Conservation (phyloP, 2,797 vertebrate genomes). For the Cyclura pinguis region DNA sequence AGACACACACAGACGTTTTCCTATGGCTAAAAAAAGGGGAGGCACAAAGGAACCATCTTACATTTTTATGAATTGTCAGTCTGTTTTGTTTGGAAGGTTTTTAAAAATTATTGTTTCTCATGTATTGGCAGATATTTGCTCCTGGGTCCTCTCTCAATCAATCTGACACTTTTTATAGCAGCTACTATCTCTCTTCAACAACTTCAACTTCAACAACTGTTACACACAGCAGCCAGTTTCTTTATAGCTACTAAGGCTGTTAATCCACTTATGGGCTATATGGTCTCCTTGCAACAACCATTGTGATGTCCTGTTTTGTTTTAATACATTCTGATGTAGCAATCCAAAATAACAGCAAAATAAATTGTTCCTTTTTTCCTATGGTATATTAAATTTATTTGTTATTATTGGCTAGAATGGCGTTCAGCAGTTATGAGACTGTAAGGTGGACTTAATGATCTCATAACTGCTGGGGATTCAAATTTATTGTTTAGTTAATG, state of each 20-base stretch:
- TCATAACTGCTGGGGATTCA: no score
- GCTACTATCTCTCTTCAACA: constrained; percentile 52
- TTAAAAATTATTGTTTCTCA: neutral
- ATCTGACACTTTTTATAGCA: constrained; percentile 36
- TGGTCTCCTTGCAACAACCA: constrained; percentile 68
- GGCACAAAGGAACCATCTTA: constrained; percentile 15
- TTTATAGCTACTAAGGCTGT: constrained; percentile 68
- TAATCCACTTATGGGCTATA: constrained; percentile 50
- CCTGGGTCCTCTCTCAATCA: constrained; percentile 14
- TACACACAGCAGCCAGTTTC: constrained; percentile 67
- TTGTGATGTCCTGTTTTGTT: constrained; percentile 49
- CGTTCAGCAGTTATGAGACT: no score
- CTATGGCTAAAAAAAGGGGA: constrained; percentile 33
- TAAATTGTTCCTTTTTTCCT: constrained; percentile 53
- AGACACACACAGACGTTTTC: constrained; percentile 43
- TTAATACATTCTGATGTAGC: constrained; percentile 67
- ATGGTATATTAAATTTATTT: neutral
- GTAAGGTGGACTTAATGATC: no score
- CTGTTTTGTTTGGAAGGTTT: constrained; percentile 49
- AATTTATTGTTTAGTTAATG: no score
- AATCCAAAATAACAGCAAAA: constrained; percentile 61
- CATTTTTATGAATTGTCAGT: constrained; percentile 18
- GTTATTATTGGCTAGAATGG: no score
- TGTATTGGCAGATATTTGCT: constrained; percentile 12
- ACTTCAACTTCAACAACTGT: constrained; percentile 52